A percentile compares a stretch with the other conserved stretches of the same genome.
Evolutionary conservation across 2,797 vertebrate species (phyloP).

Genomic region (Selene dorsalis): DNA sequence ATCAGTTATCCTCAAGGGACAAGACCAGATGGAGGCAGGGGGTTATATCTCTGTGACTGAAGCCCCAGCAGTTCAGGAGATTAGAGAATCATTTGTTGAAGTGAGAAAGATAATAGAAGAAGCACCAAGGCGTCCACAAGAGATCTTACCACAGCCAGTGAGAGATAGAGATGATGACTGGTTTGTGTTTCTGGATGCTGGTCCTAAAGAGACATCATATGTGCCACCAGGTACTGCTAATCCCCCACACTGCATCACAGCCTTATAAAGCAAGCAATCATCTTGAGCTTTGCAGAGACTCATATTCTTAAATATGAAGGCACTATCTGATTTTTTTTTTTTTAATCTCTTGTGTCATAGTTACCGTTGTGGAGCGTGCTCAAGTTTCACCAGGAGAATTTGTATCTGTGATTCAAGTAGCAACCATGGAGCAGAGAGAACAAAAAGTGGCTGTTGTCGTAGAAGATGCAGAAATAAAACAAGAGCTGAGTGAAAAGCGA

Average conservation of each 20-base stretch:
- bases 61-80: constrained; percentile 30
- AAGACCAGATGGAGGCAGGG: constrained; percentile 20
- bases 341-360: constrained; percentile 45
- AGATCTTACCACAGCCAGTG: constrained; percentile 26
- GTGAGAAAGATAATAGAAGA: constrained; percentile 47
- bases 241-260: not conserved
- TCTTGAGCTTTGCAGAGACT: constrained; percentile 22
- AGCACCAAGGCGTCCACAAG: not conserved
- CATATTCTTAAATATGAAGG: not conserved
- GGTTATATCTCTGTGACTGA: constrained; percentile 20
- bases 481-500: constrained; percentile 11
- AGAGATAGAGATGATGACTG: constrained; percentile 64
- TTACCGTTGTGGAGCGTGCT: constrained; percentile 28
- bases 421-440: constrained; percentile 31
- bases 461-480: constrained; percentile 38
- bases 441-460: constrained; percentile 26
- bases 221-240: constrained; percentile 67
- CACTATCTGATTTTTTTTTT: constrained; percentile 27
- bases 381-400: constrained; percentile 37
- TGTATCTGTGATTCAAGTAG: constrained; percentile 38
- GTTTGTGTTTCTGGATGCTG: constrained; percentile 68
- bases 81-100: constrained; percentile 46
- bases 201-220: constrained; percentile 51
- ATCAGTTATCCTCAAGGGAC: constrained; percentile 49
- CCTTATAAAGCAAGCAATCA: constrained; percentile 23